phyloP scores from a whole-genome alignment of 2,797 vertebrate genomes.

The Gymnothorax javanicus region DNA sequence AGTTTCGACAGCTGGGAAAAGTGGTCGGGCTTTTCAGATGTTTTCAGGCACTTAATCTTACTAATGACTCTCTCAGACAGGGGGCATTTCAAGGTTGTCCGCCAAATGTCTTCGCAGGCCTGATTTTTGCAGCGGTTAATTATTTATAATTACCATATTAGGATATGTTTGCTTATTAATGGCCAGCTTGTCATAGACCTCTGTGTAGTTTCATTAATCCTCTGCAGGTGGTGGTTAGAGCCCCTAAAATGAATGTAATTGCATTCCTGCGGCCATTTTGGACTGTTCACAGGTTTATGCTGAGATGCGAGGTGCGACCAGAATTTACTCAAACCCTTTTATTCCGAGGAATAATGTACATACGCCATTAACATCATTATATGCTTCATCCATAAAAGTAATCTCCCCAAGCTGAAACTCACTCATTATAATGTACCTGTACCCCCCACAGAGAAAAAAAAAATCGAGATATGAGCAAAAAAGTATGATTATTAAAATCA shows the following conservation, averaged over 20 bases:
- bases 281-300: too few relatives aligned
- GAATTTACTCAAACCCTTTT: too few relatives aligned
- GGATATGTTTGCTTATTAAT: constrained; percentile 35
- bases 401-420: too few relatives aligned
- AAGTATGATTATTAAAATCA: too few relatives aligned
- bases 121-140: background rate
- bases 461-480: too few relatives aligned
- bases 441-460: too few relatives aligned
- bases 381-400: too few relatives aligned
- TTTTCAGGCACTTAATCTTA: background rate
- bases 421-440: too few relatives aligned
- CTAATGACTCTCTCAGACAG: background rate
- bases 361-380: too few relatives aligned
- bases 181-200: background rate
- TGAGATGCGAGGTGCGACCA: too few relatives aligned
- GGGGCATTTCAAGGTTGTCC: constrained; percentile 50
- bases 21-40: background rate
- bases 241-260: constrained; percentile 8
- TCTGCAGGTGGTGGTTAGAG: background rate
- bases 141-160: constrained; percentile 31
- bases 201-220: constrained; percentile 20
- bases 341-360: too few relatives aligned
- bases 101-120: constrained; percentile 31
- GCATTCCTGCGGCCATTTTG: constrained; percentile 6
- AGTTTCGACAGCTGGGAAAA: background rate